Conservation (phyloP, 2,113 vertebrate genomes). For the Microcebus griseorufus region DNA sequence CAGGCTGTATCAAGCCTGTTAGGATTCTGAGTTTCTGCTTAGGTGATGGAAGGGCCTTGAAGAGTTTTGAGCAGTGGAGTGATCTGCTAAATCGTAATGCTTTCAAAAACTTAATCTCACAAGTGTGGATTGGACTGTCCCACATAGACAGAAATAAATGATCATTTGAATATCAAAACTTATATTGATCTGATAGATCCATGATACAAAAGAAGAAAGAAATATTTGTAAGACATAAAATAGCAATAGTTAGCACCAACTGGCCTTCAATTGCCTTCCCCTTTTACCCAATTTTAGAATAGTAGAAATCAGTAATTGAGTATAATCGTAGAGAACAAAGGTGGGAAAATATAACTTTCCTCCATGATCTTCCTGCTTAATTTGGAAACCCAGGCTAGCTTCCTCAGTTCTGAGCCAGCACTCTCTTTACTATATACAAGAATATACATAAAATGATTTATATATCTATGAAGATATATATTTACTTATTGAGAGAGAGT, state of each 20-base stretch:
- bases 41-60: neutral
- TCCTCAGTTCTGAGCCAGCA: neutral
- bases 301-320: neutral
- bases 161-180: neutral
- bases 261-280: neutral
- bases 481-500: neutral
- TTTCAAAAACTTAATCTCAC: neutral
- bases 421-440: neutral
- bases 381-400: neutral
- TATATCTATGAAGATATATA: neutral
- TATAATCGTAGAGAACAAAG: neutral
- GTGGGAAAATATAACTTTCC: neutral
- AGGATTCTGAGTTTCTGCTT: neutral
- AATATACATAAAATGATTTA: neutral
- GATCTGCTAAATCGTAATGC: neutral
- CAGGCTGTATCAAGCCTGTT: neutral
- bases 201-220: neutral
- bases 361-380: neutral
- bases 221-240: neutral
- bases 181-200: neutral
- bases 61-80: neutral
- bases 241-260: neutral
- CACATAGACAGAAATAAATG: neutral
- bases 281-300: neutral
- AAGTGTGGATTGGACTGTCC: neutral